Evolutionary conservation across 2,888 invertebrate genomes (phyloP).

Genomic region (Hydropsyche betteni): DNA sequence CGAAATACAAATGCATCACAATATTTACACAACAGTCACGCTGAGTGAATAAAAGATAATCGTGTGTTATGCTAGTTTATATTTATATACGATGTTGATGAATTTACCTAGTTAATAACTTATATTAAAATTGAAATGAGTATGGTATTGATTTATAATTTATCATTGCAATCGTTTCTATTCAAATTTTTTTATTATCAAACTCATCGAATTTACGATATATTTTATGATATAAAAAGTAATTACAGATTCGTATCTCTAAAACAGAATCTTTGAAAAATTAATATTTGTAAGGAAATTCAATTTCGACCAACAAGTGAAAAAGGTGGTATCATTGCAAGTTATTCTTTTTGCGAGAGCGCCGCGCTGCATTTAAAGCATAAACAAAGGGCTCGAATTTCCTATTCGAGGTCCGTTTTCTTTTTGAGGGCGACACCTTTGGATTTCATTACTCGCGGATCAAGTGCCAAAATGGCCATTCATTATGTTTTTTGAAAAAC

Average conservation of each 20-base stretch:
- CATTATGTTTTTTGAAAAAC: conserved; percentile 18
- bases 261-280: too few species aligned
- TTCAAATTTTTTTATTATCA: too few species aligned
- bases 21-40: conserved; percentile 15
- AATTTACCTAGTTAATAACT: too few species aligned
- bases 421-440: conserved; percentile 30
- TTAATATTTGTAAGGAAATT: too few species aligned
- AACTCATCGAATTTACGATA: too few species aligned
- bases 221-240: too few species aligned
- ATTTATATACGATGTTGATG: neutral
- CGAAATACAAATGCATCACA: conserved; percentile 2
- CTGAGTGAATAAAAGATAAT: neutral
- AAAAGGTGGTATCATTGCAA: neutral
- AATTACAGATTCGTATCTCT: too few species aligned
- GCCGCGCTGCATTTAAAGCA: neutral
- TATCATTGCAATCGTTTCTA: too few species aligned
- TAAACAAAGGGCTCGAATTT: conserved; percentile 26
- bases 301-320: too few species aligned
- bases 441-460: conserved; percentile 7
- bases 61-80: neutral
- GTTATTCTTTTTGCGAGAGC: neutral
- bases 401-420: conserved; percentile 40
- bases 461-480: conserved; percentile 44
- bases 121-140: too few species aligned
- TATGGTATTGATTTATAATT: too few species aligned